phyloP scores from a whole-genome alignment of 2,113 vertebrate genomes.

The Vombatus ursinus region DNA sequence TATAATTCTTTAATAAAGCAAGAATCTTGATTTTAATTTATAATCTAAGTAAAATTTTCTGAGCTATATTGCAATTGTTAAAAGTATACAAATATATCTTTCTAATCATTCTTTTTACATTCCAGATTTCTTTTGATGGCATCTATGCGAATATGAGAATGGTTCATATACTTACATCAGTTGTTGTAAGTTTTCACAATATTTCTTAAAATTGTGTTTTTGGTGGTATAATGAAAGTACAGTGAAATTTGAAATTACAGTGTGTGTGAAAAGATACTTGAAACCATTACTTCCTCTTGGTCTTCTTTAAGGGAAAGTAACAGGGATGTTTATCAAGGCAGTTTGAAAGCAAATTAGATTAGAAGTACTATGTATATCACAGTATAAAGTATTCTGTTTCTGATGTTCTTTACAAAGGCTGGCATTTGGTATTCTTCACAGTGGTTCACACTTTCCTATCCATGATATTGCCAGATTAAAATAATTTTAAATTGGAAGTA shows the following conservation, averaged over 20 bases:
- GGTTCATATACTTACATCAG: constrained; percentile 99
- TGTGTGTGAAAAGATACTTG: constrained; percentile 33
- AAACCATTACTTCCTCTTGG: constrained; percentile 34
- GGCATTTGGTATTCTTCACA: constrained; percentile 15
- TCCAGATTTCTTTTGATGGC: constrained; percentile 96
- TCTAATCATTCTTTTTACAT: constrained; percentile 61
- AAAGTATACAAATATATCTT: constrained; percentile 37
- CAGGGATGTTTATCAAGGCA: constrained; percentile 4
- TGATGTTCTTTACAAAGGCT: not conserved
- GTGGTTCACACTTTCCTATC: constrained; percentile 27
- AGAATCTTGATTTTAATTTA: constrained; percentile 22
- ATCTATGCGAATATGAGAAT: constrained; percentile 99
- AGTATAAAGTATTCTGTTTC: constrained; percentile 22
- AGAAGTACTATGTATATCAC: constrained; percentile 9
- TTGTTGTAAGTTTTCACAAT: constrained; percentile 92
- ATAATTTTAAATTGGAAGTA: not conserved
- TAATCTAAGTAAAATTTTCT: constrained; percentile 20
- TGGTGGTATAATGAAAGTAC: not conserved
- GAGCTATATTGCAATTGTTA: constrained; percentile 14
- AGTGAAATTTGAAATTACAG: constrained; percentile 47
- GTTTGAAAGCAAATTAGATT: constrained; percentile 34
- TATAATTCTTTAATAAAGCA: constrained; percentile 33
- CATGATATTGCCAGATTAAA: not conserved
- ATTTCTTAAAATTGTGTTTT: constrained; percentile 47
- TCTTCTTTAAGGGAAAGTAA: constrained; percentile 20